Base-by-base conservation (phyloP, 2,888 invertebrate species). In the Malthinus flaveolus region DNA sequence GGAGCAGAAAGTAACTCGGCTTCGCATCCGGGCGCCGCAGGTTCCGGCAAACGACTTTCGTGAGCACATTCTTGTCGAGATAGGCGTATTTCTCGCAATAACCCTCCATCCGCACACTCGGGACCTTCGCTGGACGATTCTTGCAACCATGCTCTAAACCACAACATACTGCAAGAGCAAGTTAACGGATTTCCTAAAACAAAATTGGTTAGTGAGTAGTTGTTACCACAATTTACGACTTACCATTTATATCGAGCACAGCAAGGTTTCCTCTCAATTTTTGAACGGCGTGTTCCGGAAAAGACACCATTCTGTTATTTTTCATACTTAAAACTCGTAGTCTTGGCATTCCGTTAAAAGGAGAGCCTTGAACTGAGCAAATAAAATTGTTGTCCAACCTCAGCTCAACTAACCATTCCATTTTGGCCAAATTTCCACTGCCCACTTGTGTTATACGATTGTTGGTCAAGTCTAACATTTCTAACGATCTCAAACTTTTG, bases 341-440 rank as follows among this genome's bases (percentile, higher is more conserved):
- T 56, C 93, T 83, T 1, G 91, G 88, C 93, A 94, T 93, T 23
- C 85, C 87, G 72, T 91, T 88, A 75, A 94, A 93, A 1, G 92
- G 91, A 31, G 87, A 84, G 2, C 90, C 91, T 69, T 87, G 86
- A 49, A 94, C 88, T 46, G 85, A 84, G 73, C 94, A 94, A 68
- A 94, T 88, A 60, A 85, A 82, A 79, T 94, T 94, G 76, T 90
- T 88, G 74, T 93, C 92, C 80, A 94, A 83, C 81, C 90, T 89
- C 4, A 95, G 77, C 74, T 94, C 93, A 0, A 94, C 91, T 51
- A 95, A 80, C 89, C 93, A 93, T 73, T 91, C 91, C 83, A 95
- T 87, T 51, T 86, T 84, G 61, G 88, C 85, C 66, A 91, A 83
- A 63, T 85, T 86, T n/a, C 87, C 83, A 56, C 80, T 79, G 32